These are phyloP conservation scores for Ochropleura plecta DNA, from an alignment of 2,888 invertebrate species.

Conservation along the genomic window DNA sequence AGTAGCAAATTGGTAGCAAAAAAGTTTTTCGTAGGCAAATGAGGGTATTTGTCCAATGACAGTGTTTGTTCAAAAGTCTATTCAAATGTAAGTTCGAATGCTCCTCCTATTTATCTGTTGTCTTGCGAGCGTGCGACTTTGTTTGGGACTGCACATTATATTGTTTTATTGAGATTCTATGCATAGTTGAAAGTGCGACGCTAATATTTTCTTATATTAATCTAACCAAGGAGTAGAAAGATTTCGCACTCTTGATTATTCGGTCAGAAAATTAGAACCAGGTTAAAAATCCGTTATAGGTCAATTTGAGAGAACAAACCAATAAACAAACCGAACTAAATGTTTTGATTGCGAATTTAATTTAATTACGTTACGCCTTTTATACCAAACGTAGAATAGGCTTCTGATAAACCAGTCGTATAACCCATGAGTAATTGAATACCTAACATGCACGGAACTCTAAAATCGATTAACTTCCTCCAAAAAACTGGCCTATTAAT, in stretches of 20 bases:
- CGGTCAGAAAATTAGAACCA: conserved; percentile 28
- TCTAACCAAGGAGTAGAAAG: conserved; percentile 14
- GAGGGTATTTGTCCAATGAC: conserved; percentile 28
- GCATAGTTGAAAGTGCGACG: background rate
- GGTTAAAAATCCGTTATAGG: conserved; percentile 46
- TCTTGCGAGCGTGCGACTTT: conserved; percentile 18
- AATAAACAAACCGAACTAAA: conserved; percentile 28
- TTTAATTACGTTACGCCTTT: conserved; percentile 31
- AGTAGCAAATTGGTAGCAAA: conserved; percentile 8
- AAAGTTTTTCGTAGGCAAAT: conserved; percentile 26
- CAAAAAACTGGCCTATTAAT: conserved; percentile 49
- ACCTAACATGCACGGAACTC: conserved; percentile 22
- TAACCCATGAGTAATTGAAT: conserved; percentile 26
- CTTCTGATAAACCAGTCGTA: conserved; percentile 40
- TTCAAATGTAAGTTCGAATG: conserved; percentile 15
- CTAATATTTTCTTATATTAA: background rate
- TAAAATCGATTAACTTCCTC: conserved; percentile 40
- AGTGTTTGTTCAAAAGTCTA: conserved; percentile 19
- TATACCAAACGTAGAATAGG: conserved; percentile 37
- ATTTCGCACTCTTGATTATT: conserved; percentile 5
- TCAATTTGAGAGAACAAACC: conserved; percentile 17
- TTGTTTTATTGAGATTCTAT: background rate
- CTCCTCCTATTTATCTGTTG: conserved; percentile 16
- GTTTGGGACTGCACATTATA: conserved; percentile 12
- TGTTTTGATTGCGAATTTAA: conserved; percentile 44